Evolutionary conservation across 2,797 vertebrate species (phyloP), one percentile per base, ranked within the genome.

Genomic region (Labroides dimidiatus): DNA sequence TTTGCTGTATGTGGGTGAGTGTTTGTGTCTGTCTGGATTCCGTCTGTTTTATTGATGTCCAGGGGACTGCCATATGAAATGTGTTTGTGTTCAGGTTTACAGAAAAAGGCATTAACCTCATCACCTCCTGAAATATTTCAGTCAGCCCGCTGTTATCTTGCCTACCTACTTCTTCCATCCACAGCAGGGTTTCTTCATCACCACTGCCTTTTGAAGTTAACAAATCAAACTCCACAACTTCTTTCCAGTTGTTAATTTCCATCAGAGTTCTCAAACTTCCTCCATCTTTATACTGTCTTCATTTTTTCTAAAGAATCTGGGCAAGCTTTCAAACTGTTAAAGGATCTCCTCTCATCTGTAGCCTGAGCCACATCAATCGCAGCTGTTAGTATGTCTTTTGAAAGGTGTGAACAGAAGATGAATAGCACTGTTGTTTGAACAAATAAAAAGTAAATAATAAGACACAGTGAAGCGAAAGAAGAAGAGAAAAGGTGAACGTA

Each of bases 91-190:
- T 45, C 39, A 50, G 78, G 77, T 64, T 67, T 69, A 42, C 72
- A 19, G 47, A n/a, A 74, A 58, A 67, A 72, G 61, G 64, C 80
- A 72, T 64, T 67, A 63, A 71, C 72, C 82, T 75, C 64, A 41
- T 84, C 86, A 47, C 89, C 87, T 64, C 67, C 87, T 82, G 87
- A 60, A 82, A 82, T 37, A 56, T 67, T 23, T 61, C 87, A 86
- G 75, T 85, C 79, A 78, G 36, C 67, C 42, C 4, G 80, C 80
- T 87, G 75, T 83, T 76, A 87, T 87, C 73, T 71, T 24, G 69
- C 75, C 65, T 9, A 8, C 30, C 30, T 33, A 9, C 72, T 78
- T 83, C 70, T 82, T 84, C 72, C 73, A 42, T 70, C 62, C 81
- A 10, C 84, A 85, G 84, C 87, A 48, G 83, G 1, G 45, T 27